These are phyloP conservation scores for Halichoeres trimaculatus DNA, from an alignment of 2,113 vertebrate genomes.

Conservation along the genomic window DNA sequence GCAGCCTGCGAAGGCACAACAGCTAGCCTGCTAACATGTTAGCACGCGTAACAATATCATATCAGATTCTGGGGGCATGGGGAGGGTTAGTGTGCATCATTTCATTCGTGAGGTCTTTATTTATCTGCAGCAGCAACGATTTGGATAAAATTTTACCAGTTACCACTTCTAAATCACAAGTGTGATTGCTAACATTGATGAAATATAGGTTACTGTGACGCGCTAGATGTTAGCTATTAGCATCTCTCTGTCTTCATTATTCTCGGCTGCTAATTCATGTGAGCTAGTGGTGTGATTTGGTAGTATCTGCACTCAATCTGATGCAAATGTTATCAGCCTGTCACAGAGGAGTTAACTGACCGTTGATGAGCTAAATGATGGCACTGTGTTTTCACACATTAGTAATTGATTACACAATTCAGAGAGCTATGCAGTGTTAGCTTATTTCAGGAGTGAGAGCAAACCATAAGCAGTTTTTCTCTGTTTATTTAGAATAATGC, in stretches of 20 bases:
- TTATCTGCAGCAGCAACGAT: neutral
- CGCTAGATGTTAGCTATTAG: conserved; percentile 40
- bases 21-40: conserved; percentile 57
- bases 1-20: conserved; percentile 35
- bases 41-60: conserved; percentile 23
- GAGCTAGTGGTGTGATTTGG: neutral
- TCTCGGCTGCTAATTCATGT: conserved; percentile 4
- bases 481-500: neutral
- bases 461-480: neutral
- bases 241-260: conserved; percentile 40
- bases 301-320: neutral
- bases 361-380: neutral
- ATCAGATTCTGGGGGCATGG: neutral
- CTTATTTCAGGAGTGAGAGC: neutral
- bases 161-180: neutral
- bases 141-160: too few relatives aligned
- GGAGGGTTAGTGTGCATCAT: neutral
- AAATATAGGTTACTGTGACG: conserved; percentile 21
- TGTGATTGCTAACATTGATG: rapidly evolving
- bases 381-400: neutral
- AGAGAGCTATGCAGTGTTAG: neutral
- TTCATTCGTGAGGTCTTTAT: neutral
- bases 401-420: neutral
- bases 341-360: neutral
- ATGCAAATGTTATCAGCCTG: neutral